Evolutionary conservation across 2,797 vertebrate species (phyloP), one percentile per base, ranked within the genome.

Genomic region (Lindbergichthys nudifrons): DNA sequence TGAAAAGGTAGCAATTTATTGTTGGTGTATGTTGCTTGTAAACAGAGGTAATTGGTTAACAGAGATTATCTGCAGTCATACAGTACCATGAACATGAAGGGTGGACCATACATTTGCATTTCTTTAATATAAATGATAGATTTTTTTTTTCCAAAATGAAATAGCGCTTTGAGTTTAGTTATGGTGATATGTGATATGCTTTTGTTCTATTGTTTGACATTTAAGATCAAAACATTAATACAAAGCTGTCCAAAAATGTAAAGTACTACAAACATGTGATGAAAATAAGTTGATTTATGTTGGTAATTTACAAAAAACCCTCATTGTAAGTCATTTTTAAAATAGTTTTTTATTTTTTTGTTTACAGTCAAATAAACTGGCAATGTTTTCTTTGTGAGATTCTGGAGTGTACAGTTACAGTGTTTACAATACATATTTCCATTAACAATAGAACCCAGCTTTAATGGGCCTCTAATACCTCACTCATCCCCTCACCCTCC

Each of bases 391-490:
- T 15, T 61, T 61, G 26, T n/a, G 45, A 57, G 39, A 51, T 23
- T 53, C 21, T 14, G 21, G 6, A 18, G 6, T 50, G 26, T 36
- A 54, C 19, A 75, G 66, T 59, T 57, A 82, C 67, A 77, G 16
- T 77, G 71, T 86, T 85, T 73, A 83, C 61, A 42, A 9, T 48
- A 16, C 19, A 36, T 58, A 61, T 36, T 72, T 47, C 71, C 26
- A 41, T 52, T 57, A 75, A 85, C 78, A 83, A 46, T 73, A 43
- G 64, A 41, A 5, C 12, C 32, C 67, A 46, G 78, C 73, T 54
- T 63, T 72, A 67, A 54, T 26, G 47, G 65, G 72, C 42, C 58
- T 73, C 61, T 89, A 89, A 90, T 73, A 62, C 71, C 61, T 69
- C 3, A 10, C 47, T 62, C 39, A 52, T 41, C 60, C 62, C 53